Base-by-base conservation (phyloP, 2,888 invertebrate species). In the Catocala sponsa region DNA sequence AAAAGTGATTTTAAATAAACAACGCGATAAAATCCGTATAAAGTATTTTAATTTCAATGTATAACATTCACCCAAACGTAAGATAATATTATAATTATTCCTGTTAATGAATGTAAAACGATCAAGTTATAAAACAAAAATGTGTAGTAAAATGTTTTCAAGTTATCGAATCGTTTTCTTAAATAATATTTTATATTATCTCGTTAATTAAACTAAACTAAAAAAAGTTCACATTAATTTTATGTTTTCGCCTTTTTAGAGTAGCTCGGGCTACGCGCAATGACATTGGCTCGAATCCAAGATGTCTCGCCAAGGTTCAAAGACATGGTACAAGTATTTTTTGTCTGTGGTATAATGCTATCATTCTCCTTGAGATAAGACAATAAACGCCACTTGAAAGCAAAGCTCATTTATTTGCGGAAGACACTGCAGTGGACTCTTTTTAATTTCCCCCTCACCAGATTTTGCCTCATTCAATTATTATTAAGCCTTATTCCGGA, bases 261-360 rank as follows among this genome's bases (percentile, higher is more conserved):
- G 81, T 82, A 78, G 81, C 76, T 77, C 81, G 70, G 79, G 75
- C 82, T 25, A 82, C 84, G 84, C 82, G 88, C 88, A 88, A 84
- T 84, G 85, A 78, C 84, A 83, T 91, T 94, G 94, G 94, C 93
- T 71, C 60, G 56, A 67, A 71, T 89, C 93, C 94, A 94, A 92
- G 83, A 86, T 86, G 85, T 85, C 87, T 86, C 88, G 92, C 93
- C 92, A 92, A 92, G 88, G 92, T 91, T 94, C 91, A 92, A 91
- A 93, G 92, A 88, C 93, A 87, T 85, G 78, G 82, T 78, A 85
- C 83, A 85, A 86, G 84, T 89, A 91, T 91, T 91, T 92, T 88
- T 76, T 70, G 75, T 86, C 78, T 80, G 74, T 81, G 79, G 81
- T 88, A 91, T 74, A 78, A 69, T 88, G 87, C 90, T 89, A 91